phyloP scores from a whole-genome alignment of 2,797 vertebrate genomes.

The Anas bahamensis region DNA sequence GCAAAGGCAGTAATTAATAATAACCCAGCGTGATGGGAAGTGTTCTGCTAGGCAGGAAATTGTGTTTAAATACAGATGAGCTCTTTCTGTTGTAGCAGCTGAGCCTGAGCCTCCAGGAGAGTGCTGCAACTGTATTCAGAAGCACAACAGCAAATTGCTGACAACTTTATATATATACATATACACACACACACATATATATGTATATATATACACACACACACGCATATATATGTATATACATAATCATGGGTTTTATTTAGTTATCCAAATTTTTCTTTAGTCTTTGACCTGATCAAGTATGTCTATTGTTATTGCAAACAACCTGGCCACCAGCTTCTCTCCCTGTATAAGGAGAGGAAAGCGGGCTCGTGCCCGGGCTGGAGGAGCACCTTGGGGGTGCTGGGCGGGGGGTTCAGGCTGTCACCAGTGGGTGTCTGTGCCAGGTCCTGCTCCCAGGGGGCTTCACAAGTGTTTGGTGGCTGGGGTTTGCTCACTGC shows the following conservation, averaged over 20 bases:
- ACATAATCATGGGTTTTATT: neutral
- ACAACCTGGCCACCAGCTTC: neutral
- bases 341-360: neutral
- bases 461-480: no score
- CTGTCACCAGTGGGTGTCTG: no score
- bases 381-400: neutral
- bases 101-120: neutral
- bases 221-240: no score
- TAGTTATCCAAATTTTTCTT: neutral
- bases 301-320: neutral
- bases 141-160: neutral
- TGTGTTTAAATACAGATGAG: neutral
- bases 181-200: no score
- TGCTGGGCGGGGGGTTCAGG: neutral
- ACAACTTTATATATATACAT: neutral
- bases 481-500: neutral
- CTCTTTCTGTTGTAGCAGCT: neutral
- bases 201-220: neutral
- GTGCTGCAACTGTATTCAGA: accelerated
- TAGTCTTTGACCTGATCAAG: neutral
- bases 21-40: neutral
- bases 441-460: no score
- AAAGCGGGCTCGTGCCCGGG: neutral
- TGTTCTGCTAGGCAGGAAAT: neutral
- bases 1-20: conserved; percentile 9